phyloP scores from a whole-genome alignment of 2,888 invertebrate species.

The Masnerella sp. region DNA sequence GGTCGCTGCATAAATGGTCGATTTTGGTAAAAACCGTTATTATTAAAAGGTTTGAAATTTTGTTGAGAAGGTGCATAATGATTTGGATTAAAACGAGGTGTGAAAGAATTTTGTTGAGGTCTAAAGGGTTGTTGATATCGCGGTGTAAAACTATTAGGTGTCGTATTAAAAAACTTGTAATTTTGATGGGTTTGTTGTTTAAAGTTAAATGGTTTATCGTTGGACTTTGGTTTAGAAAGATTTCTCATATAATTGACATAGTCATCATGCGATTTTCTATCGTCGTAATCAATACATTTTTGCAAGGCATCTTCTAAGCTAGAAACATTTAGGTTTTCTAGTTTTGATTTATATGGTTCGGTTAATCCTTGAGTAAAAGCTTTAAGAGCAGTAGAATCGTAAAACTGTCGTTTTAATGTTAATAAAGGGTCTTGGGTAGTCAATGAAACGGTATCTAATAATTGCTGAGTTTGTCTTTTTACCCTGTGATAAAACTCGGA shows the following conservation, averaged over 20 bases:
- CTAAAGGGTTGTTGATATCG: no score
- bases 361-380: constrained; percentile 8
- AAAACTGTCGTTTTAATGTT: constrained; percentile 13
- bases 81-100: no score
- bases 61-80: no score
- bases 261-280: constrained; percentile 4
- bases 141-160: no score
- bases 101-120: no score
- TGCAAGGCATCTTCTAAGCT: constrained; percentile 16
- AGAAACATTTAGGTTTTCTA: neutral
- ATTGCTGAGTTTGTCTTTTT: constrained; percentile 1
- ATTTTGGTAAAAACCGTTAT: no score
- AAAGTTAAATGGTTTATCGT: neutral
- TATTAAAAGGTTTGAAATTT: no score
- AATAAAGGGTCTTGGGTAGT: constrained; percentile 3
- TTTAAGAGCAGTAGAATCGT: constrained; percentile 2
- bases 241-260: constrained; percentile 13
- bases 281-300: constrained; percentile 20
- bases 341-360: constrained; percentile 7
- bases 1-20: no score
- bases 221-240: constrained; percentile 4
- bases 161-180: no score
- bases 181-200: neutral
- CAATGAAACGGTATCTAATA: constrained; percentile 12
- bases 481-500: constrained; percentile 4